A percentile compares a stretch with the other conserved stretches of the same genome.
These are phyloP conservation scores for Jacana jacana DNA, from an alignment of 2,113 vertebrate species.

Conservation along the genomic window DNA sequence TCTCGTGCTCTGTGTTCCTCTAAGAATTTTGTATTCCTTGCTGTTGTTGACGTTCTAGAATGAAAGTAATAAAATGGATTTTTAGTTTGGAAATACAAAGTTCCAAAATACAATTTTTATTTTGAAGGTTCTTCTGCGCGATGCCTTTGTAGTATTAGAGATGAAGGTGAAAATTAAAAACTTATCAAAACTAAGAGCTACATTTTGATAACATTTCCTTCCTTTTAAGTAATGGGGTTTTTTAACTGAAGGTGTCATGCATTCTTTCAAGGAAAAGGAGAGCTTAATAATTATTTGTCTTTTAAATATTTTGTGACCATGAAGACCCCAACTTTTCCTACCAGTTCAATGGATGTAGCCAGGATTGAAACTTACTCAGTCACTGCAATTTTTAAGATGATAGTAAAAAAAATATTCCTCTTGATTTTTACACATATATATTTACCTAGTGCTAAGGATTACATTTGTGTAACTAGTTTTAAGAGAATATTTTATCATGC, in stretches of 20 bases:
- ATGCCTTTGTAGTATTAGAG: background rate
- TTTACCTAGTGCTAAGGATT: background rate
- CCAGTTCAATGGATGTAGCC: background rate
- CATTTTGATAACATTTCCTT: background rate
- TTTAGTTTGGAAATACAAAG: background rate
- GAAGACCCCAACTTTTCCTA: background rate
- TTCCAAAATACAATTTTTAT: rapidly evolving
- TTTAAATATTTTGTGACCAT: background rate
- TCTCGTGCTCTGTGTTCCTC: background rate
- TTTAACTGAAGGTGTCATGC: background rate
- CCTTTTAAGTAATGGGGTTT: background rate
- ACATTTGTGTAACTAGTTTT: background rate
- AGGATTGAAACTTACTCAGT: background rate
- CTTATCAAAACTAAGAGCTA: background rate
- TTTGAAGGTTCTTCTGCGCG: background rate
- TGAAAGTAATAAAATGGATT: background rate
- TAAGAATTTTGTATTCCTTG: background rate
- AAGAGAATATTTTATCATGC: background rate
- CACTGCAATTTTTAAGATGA: background rate
- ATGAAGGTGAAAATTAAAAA: background rate
- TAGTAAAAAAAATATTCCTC: background rate
- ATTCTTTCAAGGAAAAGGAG: background rate
- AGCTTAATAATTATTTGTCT: background rate
- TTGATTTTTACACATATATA: background rate
- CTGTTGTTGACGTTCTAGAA: background rate